Evolutionary conservation across 2,888 invertebrate species (phyloP), one percentile per base, ranked within the genome.

Genomic region (Drosophila mimetica): DNA sequence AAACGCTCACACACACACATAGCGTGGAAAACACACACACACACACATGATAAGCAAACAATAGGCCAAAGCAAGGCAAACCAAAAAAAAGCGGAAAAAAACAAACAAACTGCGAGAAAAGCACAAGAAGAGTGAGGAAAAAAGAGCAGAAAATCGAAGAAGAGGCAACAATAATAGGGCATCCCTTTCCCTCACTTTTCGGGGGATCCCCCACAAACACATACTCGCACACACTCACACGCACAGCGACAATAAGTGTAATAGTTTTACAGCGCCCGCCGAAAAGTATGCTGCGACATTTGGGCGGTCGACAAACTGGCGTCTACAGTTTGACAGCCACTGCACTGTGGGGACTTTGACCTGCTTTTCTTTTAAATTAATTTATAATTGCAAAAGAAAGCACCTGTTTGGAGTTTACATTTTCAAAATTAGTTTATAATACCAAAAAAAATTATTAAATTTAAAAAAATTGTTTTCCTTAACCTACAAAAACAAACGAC

Each of bases 281-380:
- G 52, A 79, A 86, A 86, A 79, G 75, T 81, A 83, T 86, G 84
- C 76, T 81, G 74, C 78, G 76, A 86, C 73, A 80, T 77, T 76
- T 69, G 47, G 80, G 70, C 76, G 58, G 72, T 66, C 86, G 83
- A 63, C 86, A 75, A 14, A 48, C 37, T 86, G 80, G 80, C 80
- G 80, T 86, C 80, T 67, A 86, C 77, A 82, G 86, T 81, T 81
- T 69, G 22, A 28, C 34, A 65, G 13, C 30, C 48, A 50, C 64
- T 76, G 41, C n/a, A n/a, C n/a, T n/a, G n/a, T n/a, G n/a, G n/a
- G n/a, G n/a, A n/a, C n/a, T n/a, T n/a, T n/a, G n/a, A n/a, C n/a
- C n/a, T n/a, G n/a, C n/a, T n/a, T n/a, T n/a, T n/a, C n/a, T n/a
- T n/a, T n/a, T n/a, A n/a, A n/a, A n/a, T n/a, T n/a, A n/a, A n/a